Base-by-base conservation (phyloP, 2,888 invertebrate species). In the Drosophila robusta region DNA sequence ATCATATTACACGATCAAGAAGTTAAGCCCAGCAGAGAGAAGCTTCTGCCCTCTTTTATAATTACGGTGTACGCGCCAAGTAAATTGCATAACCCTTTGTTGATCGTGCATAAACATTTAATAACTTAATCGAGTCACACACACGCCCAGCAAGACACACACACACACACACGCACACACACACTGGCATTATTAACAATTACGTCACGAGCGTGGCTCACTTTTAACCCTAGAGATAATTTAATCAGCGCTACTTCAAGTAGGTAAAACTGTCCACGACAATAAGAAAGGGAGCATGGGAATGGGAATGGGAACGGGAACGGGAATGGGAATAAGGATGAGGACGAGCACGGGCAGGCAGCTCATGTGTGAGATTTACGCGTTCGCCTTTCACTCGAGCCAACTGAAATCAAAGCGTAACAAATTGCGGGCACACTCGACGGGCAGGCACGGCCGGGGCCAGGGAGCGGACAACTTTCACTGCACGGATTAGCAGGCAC, bases 341-440 rank as follows among this genome's bases (percentile, higher is more conserved):
- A 4, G 22, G 22, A 45, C 4, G 41, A 36, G 58, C 4, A 52
- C 18, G 34, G 57, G 45, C 47, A 60, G 60, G 55, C 46, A 42
- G 75, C 69, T 68, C 68, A 60, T 68, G 72, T 64, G 71, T 62
- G 75, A 80, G 78, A 80, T 78, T 70, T 73, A 80, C 70, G 78
- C 70, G 70, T 64, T 75, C 60, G 70, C 75, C 75, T 80, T 82
- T 85, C 82, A 77, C 80, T 76, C 51, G 67, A 42, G 56, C 55
- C 71, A 70, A 78, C 58, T 45, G 79, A 83, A 88, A 86, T 86
- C 88, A 86, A 83, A 88, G 85, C 87, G 87, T 81, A 75, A 81
- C 85, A 74, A 88, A 86, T 86, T 88, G 64, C 80, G 75, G 79
- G 67, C 75, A 77, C 75, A 66, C 65, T 56, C 51, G 52, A 63